These are phyloP conservation scores for Poecilia gillii DNA, from an alignment of 2,797 vertebrate species.

Conservation along the genomic window DNA sequence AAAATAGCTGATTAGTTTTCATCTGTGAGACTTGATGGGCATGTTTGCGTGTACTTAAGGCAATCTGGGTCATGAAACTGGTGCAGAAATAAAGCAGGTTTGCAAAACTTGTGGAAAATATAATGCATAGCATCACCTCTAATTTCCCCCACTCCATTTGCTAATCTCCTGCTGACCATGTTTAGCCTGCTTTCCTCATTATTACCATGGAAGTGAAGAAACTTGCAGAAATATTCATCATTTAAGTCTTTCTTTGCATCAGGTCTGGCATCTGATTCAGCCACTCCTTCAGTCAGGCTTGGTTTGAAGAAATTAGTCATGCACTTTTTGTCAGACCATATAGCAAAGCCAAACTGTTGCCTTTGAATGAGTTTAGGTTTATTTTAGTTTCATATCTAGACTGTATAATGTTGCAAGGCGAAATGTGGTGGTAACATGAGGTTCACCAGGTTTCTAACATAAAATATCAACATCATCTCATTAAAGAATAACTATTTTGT, in stretches of 20 bases:
- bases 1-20: slow-evolving; percentile 2
- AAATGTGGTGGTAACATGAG: background rate
- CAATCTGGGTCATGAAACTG: background rate
- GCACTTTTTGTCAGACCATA: background rate
- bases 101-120: background rate
- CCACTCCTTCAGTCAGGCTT: background rate
- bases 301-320: background rate
- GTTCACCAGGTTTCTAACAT: background rate
- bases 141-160: background rate
- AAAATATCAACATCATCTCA: background rate
- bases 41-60: background rate
- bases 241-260: background rate
- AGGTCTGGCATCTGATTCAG: background rate
- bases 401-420: background rate
- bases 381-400: background rate
- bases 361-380: background rate
- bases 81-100: background rate
- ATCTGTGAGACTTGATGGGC: background rate
- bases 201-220: background rate
- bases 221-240: background rate
- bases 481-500: background rate
- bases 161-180: background rate
- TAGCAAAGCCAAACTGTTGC: background rate
- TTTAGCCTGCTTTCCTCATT: background rate
- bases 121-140: background rate